Base-by-base conservation (phyloP, 2,113 vertebrate species). In the Bos javanicus region DNA sequence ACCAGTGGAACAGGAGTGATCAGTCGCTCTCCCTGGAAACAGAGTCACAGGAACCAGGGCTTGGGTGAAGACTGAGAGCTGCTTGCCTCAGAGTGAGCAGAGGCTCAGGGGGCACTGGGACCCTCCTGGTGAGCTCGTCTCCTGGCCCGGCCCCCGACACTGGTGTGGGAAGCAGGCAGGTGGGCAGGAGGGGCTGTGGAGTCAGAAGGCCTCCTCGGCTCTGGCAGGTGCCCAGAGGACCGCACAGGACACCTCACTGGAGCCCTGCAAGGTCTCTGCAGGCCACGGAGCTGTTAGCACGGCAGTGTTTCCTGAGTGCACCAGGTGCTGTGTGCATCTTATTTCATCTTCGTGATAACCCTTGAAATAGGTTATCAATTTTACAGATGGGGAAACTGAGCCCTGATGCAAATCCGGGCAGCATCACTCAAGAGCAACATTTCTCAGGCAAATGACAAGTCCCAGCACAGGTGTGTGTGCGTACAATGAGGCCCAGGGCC, bases 401-500 rank as follows among this genome's bases (percentile, higher is more conserved):
- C 43, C n/a, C 25, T 7, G 14, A 23, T 1, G n/a, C 87, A 93
- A 36, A 57, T 5, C 25, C 14, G 57, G 28, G 36, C 17, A 25
- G 52, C 4, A 26, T 25, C 7, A 19, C 26, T 59, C 46, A 15
- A 78, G 19, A 36, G 21, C n/a, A 9, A 62, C n/a, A 36, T 39
- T 76, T 80, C 91, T 89, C 9, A 3, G 19, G 64, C 43, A 54
- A 54, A 54, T 2, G 5, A 30, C 7, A 46, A 56, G 64, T 15
- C 78, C 43, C 14, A 5, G 57, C 62, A 46, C 19, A 78, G 43
- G 8, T 9, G 6, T 50, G 11, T 67, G 26, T 9, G 0, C 2
- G 4, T 2, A 6, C 1, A 26, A 2, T 0, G 2, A 16, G 48
- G 30, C 21, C 59, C 1, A n/a, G 25, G 81, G 56, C 62, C 16